Percentiles rank a stretch among this genome's conserved stretches.
Evolutionary conservation across 2,888 invertebrate genomes (phyloP).

Genomic region (Margaritifera margaritifera): DNA sequence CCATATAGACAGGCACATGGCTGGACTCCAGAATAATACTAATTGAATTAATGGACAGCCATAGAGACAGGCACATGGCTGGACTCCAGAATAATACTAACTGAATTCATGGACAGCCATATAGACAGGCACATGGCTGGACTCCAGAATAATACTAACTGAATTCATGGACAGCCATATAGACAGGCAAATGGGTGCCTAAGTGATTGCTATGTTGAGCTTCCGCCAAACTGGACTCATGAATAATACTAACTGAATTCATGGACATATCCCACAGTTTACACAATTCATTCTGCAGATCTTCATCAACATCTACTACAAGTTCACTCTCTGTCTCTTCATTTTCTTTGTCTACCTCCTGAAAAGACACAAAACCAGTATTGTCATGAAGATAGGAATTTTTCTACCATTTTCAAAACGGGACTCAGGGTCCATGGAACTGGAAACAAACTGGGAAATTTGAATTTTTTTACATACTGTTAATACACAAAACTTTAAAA

Average conservation of each 20-base stretch:
- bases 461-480: not conserved
- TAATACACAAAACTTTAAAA: no score
- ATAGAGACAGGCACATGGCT: not conserved
- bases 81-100: not conserved
- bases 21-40: not conserved
- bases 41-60: not conserved
- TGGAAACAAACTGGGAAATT: not conserved
- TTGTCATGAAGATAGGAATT: no score
- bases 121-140: no score
- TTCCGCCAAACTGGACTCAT: not conserved
- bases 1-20: not conserved
- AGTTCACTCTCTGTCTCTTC: conserved; percentile 37
- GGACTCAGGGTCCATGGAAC: not conserved
- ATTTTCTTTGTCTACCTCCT: conserved; percentile 54
- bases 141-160: not conserved
- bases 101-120: not conserved
- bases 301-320: conserved; percentile 65
- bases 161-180: not conserved
- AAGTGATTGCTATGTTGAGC: no score
- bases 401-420: not conserved
- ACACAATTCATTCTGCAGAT: conserved; percentile 69
- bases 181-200: no score
- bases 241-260: conserved; percentile 54
- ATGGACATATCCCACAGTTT: conserved; percentile 72
- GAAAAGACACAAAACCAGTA: conserved; percentile 2